Evolutionary conservation across 2,888 invertebrate genomes (phyloP).

Genomic region (Oscheius sp.): DNA sequence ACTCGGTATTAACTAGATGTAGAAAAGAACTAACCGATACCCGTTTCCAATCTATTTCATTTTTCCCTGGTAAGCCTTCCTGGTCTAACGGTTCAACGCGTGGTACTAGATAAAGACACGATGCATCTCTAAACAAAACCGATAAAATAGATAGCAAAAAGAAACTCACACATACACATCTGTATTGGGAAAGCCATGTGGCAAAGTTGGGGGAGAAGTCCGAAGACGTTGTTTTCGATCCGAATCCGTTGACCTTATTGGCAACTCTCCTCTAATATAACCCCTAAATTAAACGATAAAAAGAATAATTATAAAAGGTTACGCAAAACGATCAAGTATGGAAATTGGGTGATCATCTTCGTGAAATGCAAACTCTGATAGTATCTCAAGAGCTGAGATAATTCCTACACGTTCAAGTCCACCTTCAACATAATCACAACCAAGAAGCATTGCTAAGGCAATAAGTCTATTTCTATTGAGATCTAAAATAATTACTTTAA

Average conservation of each 20-base stretch:
- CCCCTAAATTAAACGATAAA: constrained; percentile 22
- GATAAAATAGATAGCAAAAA: not conserved
- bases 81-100: constrained; percentile 6
- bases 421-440: constrained; percentile 85
- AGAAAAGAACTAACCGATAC: constrained; percentile 11
- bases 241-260: constrained; percentile 34
- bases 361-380: constrained; percentile 45
- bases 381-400: constrained; percentile 46
- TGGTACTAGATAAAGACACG: constrained; percentile 40
- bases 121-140: constrained; percentile 35
- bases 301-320: not conserved
- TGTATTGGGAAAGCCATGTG: constrained; percentile 46
- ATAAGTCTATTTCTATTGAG: constrained; percentile 76
- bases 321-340: constrained; percentile 55
- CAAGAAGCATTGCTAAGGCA: constrained; percentile 87
- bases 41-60: not conserved
- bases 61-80: not conserved
- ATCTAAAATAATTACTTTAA: constrained; percentile 20
- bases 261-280: constrained; percentile 38
- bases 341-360: constrained; percentile 51
- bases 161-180: constrained; percentile 34
- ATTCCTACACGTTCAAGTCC: constrained; percentile 45
- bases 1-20: not conserved
- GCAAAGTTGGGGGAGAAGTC: constrained; percentile 30
- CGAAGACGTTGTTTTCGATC: constrained; percentile 34